phyloP scores from a whole-genome alignment of 2,888 invertebrate genomes.

The Arctia plantaginis region DNA sequence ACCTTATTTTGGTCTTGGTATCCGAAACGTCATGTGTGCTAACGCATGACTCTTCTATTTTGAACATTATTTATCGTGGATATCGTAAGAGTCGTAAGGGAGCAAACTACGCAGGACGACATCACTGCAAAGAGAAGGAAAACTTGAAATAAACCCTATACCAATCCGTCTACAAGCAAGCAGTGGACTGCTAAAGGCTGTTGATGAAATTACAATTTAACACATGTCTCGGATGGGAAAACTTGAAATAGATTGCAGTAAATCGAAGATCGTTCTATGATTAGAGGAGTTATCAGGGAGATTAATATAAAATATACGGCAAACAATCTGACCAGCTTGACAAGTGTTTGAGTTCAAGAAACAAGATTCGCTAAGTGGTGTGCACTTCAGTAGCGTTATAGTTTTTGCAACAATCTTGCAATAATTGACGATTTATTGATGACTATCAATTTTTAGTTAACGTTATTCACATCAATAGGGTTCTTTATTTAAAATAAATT shows the following conservation, averaged over 20 bases:
- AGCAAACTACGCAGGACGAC: too few species aligned
- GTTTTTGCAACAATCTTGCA: not conserved
- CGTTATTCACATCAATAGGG: not conserved
- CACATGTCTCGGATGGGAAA: too few species aligned
- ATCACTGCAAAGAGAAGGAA: too few species aligned
- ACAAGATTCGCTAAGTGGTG: conserved; percentile 15
- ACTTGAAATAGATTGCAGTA: not conserved
- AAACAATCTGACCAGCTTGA: conserved; percentile 31
- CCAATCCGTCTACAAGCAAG: too few species aligned
- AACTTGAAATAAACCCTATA: too few species aligned
- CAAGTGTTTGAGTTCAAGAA: conserved; percentile 16
- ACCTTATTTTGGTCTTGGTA: too few species aligned
- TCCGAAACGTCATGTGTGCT: too few species aligned
- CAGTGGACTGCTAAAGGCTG: too few species aligned
- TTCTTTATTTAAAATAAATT: not conserved
- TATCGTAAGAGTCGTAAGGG: too few species aligned
- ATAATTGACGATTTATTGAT: not conserved
- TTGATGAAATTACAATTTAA: too few species aligned
- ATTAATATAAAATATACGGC: conserved; percentile 27
- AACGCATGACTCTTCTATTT: too few species aligned
- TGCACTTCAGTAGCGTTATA: not conserved
- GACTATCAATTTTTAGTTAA: not conserved
- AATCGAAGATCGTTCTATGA: not conserved
- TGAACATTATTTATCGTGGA: too few species aligned
- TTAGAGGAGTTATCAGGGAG: conserved; percentile 7